Evolutionary conservation across 2,888 invertebrate species (phyloP), one percentile per base, ranked within the genome.

Genomic region (Limnephilus auricula): DNA sequence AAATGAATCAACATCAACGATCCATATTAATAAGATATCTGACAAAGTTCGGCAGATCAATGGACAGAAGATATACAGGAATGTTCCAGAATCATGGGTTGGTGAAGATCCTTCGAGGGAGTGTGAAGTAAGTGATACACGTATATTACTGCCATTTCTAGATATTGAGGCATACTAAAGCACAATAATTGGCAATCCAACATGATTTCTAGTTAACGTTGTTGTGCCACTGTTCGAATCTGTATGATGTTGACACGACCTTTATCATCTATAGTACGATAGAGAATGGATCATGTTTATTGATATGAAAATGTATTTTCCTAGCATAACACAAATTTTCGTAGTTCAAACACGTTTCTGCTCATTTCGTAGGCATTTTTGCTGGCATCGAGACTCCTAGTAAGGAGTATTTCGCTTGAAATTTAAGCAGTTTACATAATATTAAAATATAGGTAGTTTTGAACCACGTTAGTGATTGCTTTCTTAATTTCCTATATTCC

Each of bases 41-140:
- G 85, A 85, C 94, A 96, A 95, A 93, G 94, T 95, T 92, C 95
- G 95, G 88, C 97, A 97, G 95, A 97, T 97, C 94, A 97, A 97
- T 95, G 97, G 97, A 25, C 97, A 97, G 94, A 95, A 97, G 93
- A 96, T 96, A 94, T 97, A 96, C 94, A 97, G 97, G 93, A 95
- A 95, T 92, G 97, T 97, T 87, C 96, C 97, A 30, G 96, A 96
- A 91, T 95, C 95, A 88, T 95, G 96, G 95, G 94, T 94, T 90
- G 96, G 96, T 78, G 95, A 96, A 25, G 95, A 96, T 93, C 95
- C 96, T 31, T 96, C 95, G 2, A 96, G 97, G 93, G 97, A 96
- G 93, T 96, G 97, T 94, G 97, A 97, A 95, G 96, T 97, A 94
- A 94, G 94, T 92, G 37, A 50, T 32, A 37, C 5, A 87, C 32